Evolutionary conservation across 2,888 invertebrate species (phyloP).

Genomic region (Candidula unifasciata): DNA sequence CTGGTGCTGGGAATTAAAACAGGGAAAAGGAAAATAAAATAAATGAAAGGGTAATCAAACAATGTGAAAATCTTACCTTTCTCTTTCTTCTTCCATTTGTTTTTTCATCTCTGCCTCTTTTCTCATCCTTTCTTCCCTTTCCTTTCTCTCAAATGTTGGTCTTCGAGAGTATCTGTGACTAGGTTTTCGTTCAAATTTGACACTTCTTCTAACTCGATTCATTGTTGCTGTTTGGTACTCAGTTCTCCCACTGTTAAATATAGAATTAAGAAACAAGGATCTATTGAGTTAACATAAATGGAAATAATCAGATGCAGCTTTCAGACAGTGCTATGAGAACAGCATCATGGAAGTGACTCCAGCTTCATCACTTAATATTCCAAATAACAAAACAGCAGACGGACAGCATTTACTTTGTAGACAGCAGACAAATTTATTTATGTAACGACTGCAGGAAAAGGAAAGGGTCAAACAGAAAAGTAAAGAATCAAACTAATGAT

Average conservation of each 20-base stretch:
- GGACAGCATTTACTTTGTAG: too few relatives aligned
- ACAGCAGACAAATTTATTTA: too few relatives aligned
- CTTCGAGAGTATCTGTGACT: constrained; percentile 96
- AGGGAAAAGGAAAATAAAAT: not conserved
- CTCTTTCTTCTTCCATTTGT: constrained; percentile 56
- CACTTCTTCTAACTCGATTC: constrained; percentile 90
- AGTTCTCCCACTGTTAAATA: constrained; percentile 90
- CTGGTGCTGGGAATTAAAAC: too few relatives aligned
- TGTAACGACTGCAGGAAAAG: too few relatives aligned
- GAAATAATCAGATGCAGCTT: too few relatives aligned
- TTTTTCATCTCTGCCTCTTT: constrained; percentile 59
- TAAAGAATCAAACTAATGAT: too few relatives aligned
- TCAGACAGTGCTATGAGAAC: too few relatives aligned
- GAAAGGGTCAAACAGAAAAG: too few relatives aligned
- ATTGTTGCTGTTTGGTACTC: constrained; percentile 97
- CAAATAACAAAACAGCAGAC: too few relatives aligned
- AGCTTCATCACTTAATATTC: too few relatives aligned
- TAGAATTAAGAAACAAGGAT: not conserved
- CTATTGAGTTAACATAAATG: too few relatives aligned
- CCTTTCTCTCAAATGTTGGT: constrained; percentile 78
- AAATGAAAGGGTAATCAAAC: not conserved
- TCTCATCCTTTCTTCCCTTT: constrained; percentile 66
- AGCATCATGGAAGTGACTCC: too few relatives aligned
- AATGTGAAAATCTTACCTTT: constrained; percentile 41
- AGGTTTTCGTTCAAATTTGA: constrained; percentile 96